Evolutionary conservation across 2,888 invertebrate species (phyloP).

Genomic region (Drosophila kuntzei): DNA sequence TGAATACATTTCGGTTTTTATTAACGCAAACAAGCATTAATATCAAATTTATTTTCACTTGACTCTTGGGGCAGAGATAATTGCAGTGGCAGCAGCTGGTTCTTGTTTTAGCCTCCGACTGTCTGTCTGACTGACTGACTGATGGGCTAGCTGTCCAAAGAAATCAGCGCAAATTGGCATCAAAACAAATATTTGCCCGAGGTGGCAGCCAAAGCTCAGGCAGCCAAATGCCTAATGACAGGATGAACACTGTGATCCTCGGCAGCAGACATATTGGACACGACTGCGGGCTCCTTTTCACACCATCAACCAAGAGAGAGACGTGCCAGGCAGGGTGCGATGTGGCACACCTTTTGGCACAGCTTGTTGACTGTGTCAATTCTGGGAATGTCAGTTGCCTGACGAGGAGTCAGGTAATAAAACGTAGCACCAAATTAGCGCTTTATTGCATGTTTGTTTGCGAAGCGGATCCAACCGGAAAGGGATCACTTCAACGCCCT

Average conservation of each 20-base stretch:
- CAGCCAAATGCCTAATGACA: constrained; percentile 65
- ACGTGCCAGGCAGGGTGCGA: constrained; percentile 45
- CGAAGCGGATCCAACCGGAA: constrained; percentile 41
- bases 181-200: constrained; percentile 81
- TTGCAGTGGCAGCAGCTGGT: constrained; percentile 56
- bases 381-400: constrained; percentile 64
- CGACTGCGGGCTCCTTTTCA: constrained; percentile 60
- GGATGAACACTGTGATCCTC: constrained; percentile 59
- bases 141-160: constrained; percentile 69
- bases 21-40: constrained; percentile 80
- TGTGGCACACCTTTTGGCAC: constrained; percentile 69
- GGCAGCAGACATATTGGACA: constrained; percentile 38
- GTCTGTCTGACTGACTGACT: constrained; percentile 35
- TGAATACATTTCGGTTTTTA: constrained; percentile 58
- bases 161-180: constrained; percentile 78
- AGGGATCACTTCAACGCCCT: constrained; percentile 29
- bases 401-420: constrained; percentile 55
- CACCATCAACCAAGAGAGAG: constrained; percentile 41
- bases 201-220: constrained; percentile 67
- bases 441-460: constrained; percentile 78
- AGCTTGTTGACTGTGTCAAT: constrained; percentile 72
- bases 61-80: constrained; percentile 50
- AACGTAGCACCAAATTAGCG: constrained; percentile 74
- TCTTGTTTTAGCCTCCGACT: constrained; percentile 11
- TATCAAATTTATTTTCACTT: constrained; percentile 67